Base-by-base conservation (phyloP, 2,797 vertebrate genomes). In the Centropyge bicolor region DNA sequence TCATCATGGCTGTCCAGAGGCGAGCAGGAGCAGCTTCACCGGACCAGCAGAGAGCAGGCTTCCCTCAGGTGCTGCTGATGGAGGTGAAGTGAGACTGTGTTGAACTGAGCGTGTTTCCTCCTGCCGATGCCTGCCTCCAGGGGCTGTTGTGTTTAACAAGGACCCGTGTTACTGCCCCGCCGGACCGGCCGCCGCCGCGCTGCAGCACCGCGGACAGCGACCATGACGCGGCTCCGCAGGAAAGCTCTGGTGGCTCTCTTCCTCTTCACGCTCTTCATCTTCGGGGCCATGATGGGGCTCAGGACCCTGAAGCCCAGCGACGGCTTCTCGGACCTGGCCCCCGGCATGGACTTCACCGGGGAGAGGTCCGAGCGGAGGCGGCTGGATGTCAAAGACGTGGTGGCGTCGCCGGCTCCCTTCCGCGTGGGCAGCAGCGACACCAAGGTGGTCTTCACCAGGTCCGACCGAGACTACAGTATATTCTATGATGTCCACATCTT, bases 231-330 rank as follows among this genome's bases (percentile, higher is more conserved):
- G 51, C 92, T 97, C 83, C 95, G 97, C 83, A 95, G 95, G 86
- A 97, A 95, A 62, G 96, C 96, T 45, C 95, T 96, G 13, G 92
- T 97, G 60, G 97, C 96, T 4, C 95, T 98, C 3, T 96, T 97
- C 81, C 92, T 98, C 75, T 97, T 97, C 86, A 96, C 97, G 40
- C 94, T 98, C 41, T 98, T 97, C 87, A 95, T 97, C 22, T 97
- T 97, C 80, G 97, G 97, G 38, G 96, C 97, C 24, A 96, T 97
- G 92, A 97, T 97, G 97, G 97, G 96, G 27, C 93, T 98, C 78
- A 88, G 96, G 80, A 97, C 96, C 55, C 94, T 97, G 64, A 97
- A 97, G 46, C 96, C 96, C 52, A 96, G 95, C 48, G 96, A 97
- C 67, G 97, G 96, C 40, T 96, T 96, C 86, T 96, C 96, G 2